Percentiles rank a stretch among this genome's conserved stretches.
Evolutionary conservation across 2,888 invertebrate genomes (phyloP).

Genomic region (Machimus rusticus): DNA sequence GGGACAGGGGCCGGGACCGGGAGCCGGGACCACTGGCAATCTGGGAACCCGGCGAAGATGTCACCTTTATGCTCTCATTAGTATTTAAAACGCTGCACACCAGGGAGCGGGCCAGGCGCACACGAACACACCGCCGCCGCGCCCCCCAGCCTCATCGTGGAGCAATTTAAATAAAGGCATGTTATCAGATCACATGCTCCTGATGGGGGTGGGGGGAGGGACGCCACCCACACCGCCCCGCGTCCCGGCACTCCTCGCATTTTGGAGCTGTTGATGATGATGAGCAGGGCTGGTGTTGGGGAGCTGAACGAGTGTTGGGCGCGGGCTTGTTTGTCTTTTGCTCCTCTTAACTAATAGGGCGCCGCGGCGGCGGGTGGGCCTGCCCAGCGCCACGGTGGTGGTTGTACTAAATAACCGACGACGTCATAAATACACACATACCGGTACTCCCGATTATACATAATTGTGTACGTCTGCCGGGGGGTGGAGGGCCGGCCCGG

Average conservation of each 20-base stretch:
- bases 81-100: conserved; percentile 46
- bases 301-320: conserved; percentile 38
- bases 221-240: neutral
- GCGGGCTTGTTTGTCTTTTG: conserved; percentile 40
- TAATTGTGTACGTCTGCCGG: conserved; percentile 30
- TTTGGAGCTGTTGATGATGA: conserved; percentile 45
- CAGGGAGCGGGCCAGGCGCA: neutral
- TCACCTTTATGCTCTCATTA: conserved; percentile 45
- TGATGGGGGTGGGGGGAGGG: neutral
- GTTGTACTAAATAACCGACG: conserved; percentile 31
- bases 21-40: neutral
- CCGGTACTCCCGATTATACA: conserved; percentile 27
- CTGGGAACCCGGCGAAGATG: neutral
- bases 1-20: too few relatives aligned
- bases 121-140: neutral
- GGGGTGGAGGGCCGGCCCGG: neutral
- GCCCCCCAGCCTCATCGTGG: neutral
- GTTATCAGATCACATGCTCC: conserved; percentile 43
- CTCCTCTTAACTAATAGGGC: conserved; percentile 38
- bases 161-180: conserved; percentile 28
- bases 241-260: neutral
- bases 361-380: neutral
- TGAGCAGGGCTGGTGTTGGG: conserved; percentile 45
- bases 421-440: conserved; percentile 39
- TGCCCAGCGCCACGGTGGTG: neutral